A percentile compares a stretch with the other conserved stretches of the same genome.
phyloP scores from a whole-genome alignment of 2,888 invertebrate species.

The Ophion ventricosus region DNA sequence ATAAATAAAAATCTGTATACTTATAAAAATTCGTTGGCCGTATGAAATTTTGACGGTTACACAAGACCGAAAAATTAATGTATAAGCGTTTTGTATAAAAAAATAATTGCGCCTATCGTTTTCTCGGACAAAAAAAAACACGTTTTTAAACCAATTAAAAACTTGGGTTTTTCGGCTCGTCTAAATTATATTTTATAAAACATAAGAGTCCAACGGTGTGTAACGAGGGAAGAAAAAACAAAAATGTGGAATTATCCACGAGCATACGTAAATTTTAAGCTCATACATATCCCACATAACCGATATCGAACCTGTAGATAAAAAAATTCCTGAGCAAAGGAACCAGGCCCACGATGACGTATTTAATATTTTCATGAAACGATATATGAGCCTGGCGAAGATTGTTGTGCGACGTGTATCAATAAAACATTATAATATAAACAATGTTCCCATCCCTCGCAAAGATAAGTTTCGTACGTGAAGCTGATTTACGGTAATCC shows the following conservation, averaged over 20 bases:
- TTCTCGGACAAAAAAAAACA: not conserved
- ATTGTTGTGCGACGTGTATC: slow-evolving; percentile 50
- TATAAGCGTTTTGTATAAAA: not conserved
- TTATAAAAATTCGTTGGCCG: not conserved
- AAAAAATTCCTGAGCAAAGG: slow-evolving; percentile 23
- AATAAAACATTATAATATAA: slow-evolving; percentile 35
- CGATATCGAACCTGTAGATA: slow-evolving; percentile 62
- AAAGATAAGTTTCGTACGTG: slow-evolving; percentile 33
- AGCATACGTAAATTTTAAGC: slow-evolving; percentile 50
- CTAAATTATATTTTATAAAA: not conserved
- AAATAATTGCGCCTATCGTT: not conserved
- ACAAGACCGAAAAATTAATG: not conserved
- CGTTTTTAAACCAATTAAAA: not conserved
- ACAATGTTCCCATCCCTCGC: slow-evolving; percentile 31
- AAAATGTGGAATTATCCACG: slow-evolving; percentile 30
- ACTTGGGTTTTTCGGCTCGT: not conserved
- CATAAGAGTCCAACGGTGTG: slow-evolving; percentile 14
- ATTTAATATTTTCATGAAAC: slow-evolving; percentile 61
- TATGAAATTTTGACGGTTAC: not conserved
- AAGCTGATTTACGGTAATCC: slow-evolving; percentile 17
- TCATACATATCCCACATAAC: slow-evolving; percentile 53
- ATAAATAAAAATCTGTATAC: not conserved
- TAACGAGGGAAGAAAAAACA: slow-evolving; percentile 13
- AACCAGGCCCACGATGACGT: slow-evolving; percentile 46
- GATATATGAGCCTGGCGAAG: slow-evolving; percentile 38